Percentiles rank a stretch among this genome's conserved stretches.
Evolutionary conservation across 2,888 invertebrate genomes (phyloP).

Genomic region (Patella caerulea): DNA sequence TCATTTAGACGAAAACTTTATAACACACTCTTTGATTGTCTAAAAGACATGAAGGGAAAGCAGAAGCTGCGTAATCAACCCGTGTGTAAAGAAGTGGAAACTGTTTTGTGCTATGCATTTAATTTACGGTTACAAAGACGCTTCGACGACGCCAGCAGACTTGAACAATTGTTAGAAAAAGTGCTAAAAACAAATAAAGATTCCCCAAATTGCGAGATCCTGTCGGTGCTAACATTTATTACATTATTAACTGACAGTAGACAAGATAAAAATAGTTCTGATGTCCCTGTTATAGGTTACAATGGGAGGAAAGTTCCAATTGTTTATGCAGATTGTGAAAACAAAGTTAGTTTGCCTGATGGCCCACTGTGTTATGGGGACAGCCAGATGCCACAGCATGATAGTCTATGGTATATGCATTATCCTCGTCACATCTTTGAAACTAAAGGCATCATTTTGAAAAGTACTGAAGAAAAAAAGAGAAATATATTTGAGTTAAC

Average conservation of each 20-base stretch:
- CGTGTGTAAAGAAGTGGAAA: conserved; percentile 38
- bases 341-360: conserved; percentile 38
- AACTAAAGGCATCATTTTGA: neutral
- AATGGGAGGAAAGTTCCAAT: neutral
- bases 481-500: conserved; percentile 38
- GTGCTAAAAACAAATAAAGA: conserved; percentile 15
- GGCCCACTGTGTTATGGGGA: conserved; percentile 56
- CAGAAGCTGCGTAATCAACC: neutral
- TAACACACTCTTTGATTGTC: conserved; percentile 48
- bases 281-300: neutral
- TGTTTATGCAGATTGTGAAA: conserved; percentile 4
- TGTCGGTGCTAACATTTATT: neutral
- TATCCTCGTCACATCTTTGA: conserved; percentile 45
- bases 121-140: conserved; percentile 43
- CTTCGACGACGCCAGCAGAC: conserved; percentile 57
- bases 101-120: conserved; percentile 45
- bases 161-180: conserved; percentile 45
- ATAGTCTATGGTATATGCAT: conserved; percentile 52
- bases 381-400: conserved; percentile 36
- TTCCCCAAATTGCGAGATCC: neutral
- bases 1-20: conserved; percentile 44
- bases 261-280: neutral
- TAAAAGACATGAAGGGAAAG: conserved; percentile 47
- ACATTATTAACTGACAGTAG: conserved; percentile 13
- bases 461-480: neutral